Percentiles rank a stretch among this genome's conserved stretches.
Conservation (phyloP, 2,113 vertebrate genomes). For the human (Homo sapiens) region DNA sequence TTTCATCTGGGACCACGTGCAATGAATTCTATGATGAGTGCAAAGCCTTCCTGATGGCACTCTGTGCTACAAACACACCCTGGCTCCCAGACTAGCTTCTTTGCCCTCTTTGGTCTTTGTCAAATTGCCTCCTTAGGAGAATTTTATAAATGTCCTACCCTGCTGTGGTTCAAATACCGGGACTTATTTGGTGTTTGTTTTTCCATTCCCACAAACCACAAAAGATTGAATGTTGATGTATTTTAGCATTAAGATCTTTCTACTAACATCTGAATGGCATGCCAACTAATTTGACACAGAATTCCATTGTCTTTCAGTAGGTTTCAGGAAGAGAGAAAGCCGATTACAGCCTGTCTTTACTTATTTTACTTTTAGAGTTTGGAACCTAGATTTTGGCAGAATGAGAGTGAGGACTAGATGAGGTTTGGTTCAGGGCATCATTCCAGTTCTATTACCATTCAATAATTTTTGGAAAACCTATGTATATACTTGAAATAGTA, state of each 20-base stretch:
- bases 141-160: conserved; percentile 41
- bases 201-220: conserved; percentile 67
- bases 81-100: background rate
- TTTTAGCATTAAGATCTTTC: conserved; percentile 49
- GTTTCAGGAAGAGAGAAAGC: background rate
- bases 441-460: background rate
- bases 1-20: conserved; percentile 59
- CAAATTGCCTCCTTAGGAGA: conserved; percentile 54
- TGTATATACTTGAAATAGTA: background rate
- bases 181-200: conserved; percentile 69
- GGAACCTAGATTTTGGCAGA: background rate
- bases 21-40: conserved; percentile 51
- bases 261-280: conserved; percentile 71
- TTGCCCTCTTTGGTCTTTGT: conserved; percentile 25
- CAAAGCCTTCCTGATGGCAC: background rate
- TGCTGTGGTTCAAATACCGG: conserved; percentile 64
- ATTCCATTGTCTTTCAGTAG: conserved; percentile 12
- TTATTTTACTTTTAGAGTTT: background rate
- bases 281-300: conserved; percentile 49
- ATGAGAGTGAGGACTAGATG: background rate
- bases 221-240: conserved; percentile 52
- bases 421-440: background rate
- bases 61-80: background rate
- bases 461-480: background rate
- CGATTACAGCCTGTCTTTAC: background rate